These are phyloP conservation scores for Arenicola marina DNA, from an alignment of 2,888 invertebrate species.

Conservation along the genomic window DNA sequence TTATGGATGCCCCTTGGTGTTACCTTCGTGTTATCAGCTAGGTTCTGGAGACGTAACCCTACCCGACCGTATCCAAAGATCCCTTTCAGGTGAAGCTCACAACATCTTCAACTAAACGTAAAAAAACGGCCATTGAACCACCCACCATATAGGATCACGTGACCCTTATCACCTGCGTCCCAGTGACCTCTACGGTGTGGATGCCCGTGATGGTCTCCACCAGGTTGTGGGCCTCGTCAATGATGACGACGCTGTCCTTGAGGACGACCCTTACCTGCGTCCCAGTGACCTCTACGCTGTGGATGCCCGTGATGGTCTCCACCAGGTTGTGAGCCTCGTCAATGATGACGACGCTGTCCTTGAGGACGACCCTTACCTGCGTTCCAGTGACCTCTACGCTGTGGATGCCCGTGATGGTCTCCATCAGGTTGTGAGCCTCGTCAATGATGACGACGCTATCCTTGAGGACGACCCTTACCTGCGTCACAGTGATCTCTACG, in stretches of 20 bases:
- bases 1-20: no score
- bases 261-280: slow-evolving; percentile 73
- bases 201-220: slow-evolving; percentile 87
- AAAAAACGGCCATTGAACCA: no score
- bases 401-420: slow-evolving; percentile 85
- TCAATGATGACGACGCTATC: slow-evolving; percentile 81
- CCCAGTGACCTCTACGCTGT: slow-evolving; percentile 75
- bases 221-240: slow-evolving; percentile 96
- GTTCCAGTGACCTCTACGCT: slow-evolving; percentile 73
- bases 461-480: slow-evolving; percentile 71
- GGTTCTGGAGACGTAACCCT: no score
- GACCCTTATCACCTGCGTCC: slow-evolving; percentile 70
- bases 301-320: slow-evolving; percentile 84
- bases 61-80: no score
- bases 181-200: slow-evolving; percentile 76
- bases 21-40: no score
- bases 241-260: slow-evolving; percentile 76
- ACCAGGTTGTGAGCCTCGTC: slow-evolving; percentile 98
- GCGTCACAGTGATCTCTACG: slow-evolving; percentile 72
- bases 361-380: slow-evolving; percentile 73
- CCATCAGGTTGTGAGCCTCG: slow-evolving; percentile 95
- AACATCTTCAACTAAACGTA: no score
- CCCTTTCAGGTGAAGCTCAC: no score
- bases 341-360: slow-evolving; percentile 76
- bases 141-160: no score